phyloP scores from a whole-genome alignment of 2,797 vertebrate species.

The Hephaestus fuliginosus region DNA sequence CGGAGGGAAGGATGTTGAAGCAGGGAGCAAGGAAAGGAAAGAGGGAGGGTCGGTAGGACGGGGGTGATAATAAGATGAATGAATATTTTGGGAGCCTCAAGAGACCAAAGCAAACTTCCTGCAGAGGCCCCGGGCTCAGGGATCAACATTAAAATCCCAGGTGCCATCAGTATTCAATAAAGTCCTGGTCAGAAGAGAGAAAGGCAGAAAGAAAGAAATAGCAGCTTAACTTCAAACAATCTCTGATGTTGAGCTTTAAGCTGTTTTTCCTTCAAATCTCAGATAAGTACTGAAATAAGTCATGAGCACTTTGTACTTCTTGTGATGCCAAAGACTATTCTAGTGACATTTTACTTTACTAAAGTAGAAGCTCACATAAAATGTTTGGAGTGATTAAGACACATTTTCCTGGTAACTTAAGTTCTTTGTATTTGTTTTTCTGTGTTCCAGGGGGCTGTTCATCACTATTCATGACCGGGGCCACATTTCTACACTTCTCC shows the following conservation, averaged over 20 bases:
- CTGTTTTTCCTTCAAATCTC: slow-evolving; percentile 47
- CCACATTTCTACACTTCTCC: slow-evolving; percentile 92
- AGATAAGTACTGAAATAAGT: slow-evolving; percentile 14
- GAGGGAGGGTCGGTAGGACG: not conserved
- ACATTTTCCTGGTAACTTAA: not conserved
- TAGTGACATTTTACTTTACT: slow-evolving; percentile 4
- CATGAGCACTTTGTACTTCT: not conserved
- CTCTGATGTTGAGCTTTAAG: slow-evolving; percentile 30
- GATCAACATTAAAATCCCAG: slow-evolving; percentile 57
- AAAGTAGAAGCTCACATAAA: not conserved
- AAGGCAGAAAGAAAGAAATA: slow-evolving; percentile 36
- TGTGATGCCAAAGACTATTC: slow-evolving; percentile 10
- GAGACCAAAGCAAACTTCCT: slow-evolving; percentile 61
- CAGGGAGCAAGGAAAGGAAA: slow-evolving; percentile 31
- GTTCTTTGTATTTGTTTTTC: slow-evolving; percentile 28
- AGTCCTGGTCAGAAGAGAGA: slow-evolving; percentile 43
- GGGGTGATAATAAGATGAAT: slow-evolving; percentile 39
- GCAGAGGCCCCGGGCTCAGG: slow-evolving; percentile 53
- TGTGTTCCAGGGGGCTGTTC: slow-evolving; percentile 91
- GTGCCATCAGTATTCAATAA: slow-evolving; percentile 59
- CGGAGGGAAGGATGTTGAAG: slow-evolving; percentile 44
- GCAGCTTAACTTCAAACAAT: slow-evolving; percentile 51
- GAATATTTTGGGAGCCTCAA: slow-evolving; percentile 45
- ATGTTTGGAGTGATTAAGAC: not conserved
- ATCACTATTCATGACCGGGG: slow-evolving; percentile 94